Percentiles rank a stretch among this genome's conserved stretches.
These are phyloP conservation scores for Candidula unifasciata DNA, from an alignment of 2,888 invertebrate species.

Conservation along the genomic window DNA sequence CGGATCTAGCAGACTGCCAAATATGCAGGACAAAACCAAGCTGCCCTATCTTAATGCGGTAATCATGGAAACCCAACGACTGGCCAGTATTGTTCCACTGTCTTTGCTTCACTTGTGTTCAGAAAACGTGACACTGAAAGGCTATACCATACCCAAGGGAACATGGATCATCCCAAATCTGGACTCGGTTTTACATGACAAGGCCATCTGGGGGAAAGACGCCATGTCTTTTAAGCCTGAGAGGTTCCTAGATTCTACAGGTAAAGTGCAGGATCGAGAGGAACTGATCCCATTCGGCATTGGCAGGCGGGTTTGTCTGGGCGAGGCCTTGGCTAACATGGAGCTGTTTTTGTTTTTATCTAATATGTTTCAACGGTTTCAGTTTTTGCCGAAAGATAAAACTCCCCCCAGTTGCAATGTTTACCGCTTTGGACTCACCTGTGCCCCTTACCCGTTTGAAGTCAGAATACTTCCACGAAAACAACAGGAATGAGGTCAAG, in stretches of 20 bases:
- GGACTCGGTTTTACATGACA: constrained; percentile 18
- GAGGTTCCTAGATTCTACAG: neutral
- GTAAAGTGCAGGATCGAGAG: constrained; percentile 2
- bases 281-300: constrained; percentile 25
- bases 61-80: constrained; percentile 15
- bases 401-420: neutral
- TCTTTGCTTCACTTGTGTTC: neutral
- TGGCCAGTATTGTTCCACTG: neutral
- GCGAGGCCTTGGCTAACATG: constrained; percentile 14
- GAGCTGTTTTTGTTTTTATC: constrained; percentile 11
- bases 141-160: neutral
- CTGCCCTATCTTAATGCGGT: constrained; percentile 19
- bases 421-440: neutral
- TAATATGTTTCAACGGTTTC: constrained; percentile 13
- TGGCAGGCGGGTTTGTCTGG: constrained; percentile 10
- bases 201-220: constrained; percentile 19
- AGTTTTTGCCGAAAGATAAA: constrained; percentile 1
- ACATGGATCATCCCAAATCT: neutral
- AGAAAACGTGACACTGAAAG: constrained; percentile 5
- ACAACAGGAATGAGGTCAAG: too few species aligned
- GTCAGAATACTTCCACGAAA: neutral
- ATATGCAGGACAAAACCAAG: constrained; percentile 3
- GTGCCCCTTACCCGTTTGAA: neutral
- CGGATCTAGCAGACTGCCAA: neutral
- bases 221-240: constrained; percentile 16